Evolutionary conservation across 1,140 invertebrate species (phyloP).

Genomic region (Epicauta chinensis): DNA sequence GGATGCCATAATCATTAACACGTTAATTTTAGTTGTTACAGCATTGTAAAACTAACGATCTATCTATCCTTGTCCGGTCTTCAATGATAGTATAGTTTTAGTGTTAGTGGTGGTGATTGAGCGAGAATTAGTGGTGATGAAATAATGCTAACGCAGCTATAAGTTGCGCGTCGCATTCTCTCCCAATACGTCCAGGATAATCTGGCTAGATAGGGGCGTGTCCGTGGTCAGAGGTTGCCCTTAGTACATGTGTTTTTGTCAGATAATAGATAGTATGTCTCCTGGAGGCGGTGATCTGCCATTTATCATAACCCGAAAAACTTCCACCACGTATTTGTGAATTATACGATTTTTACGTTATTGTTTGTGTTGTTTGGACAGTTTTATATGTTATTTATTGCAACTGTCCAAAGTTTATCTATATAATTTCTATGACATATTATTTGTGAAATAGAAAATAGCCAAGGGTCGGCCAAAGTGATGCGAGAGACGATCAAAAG

Average conservation of each 20-base stretch:
- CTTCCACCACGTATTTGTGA: slow-evolving; percentile 9
- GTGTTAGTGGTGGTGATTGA: too few relatives aligned
- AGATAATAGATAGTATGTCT: slow-evolving; percentile 36
- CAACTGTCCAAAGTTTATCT: slow-evolving; percentile 14
- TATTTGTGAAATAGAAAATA: too few relatives aligned
- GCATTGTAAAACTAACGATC: too few relatives aligned
- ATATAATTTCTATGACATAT: slow-evolving; percentile 9
- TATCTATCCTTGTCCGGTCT: too few relatives aligned
- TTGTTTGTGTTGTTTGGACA: slow-evolving; percentile 27
- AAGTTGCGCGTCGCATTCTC: too few relatives aligned
- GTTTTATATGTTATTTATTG: slow-evolving; percentile 20
- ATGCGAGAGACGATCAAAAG: too few relatives aligned
- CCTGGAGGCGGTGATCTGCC: slow-evolving; percentile 24
- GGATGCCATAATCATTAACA: too few relatives aligned
- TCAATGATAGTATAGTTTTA: too few relatives aligned
- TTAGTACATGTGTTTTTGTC: slow-evolving; percentile 35
- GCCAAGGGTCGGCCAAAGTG: too few relatives aligned
- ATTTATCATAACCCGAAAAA: slow-evolving; percentile 33
- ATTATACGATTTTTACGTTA: slow-evolving; percentile 20
- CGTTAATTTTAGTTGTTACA: too few relatives aligned
- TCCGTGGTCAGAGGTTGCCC: slow-evolving; percentile 24
- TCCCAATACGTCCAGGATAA: background rate
- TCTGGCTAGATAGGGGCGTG: slow-evolving; percentile 15
- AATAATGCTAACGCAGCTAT: too few relatives aligned
- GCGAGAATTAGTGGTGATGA: too few relatives aligned